These are phyloP conservation scores for Spheniscus mendiculus DNA, from an alignment of 2,113 vertebrate genomes.

Conservation along the genomic window DNA sequence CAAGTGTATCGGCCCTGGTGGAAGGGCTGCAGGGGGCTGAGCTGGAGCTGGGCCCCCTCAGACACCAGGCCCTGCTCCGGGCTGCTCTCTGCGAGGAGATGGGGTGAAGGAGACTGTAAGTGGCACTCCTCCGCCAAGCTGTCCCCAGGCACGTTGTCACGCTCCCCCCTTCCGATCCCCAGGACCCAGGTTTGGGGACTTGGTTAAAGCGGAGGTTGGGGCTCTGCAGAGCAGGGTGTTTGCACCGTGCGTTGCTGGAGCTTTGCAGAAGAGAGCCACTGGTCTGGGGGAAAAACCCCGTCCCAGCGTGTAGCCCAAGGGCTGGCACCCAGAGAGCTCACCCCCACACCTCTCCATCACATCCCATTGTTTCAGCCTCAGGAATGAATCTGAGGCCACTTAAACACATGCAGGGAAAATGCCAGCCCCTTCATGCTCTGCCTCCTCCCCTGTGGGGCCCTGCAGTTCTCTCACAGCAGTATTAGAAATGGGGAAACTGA, in stretches of 20 bases:
- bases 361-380: neutral
- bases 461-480: neutral
- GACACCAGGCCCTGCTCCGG: conserved; percentile 75
- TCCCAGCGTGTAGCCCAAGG: neutral
- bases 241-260: neutral
- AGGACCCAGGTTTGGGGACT: accelerated
- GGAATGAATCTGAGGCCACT: neutral
- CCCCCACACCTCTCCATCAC: neutral
- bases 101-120: neutral
- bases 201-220: neutral
- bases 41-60: conserved; percentile 79
- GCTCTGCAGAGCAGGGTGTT: neutral
- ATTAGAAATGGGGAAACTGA: neutral
- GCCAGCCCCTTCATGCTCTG: accelerated
- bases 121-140: neutral
- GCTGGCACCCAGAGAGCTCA: neutral
- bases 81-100: conserved; percentile 43
- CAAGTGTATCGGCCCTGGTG: conserved; percentile 88
- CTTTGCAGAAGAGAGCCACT: neutral
- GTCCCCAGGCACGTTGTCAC: accelerated
- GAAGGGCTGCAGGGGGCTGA: conserved; percentile 82
- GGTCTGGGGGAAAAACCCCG: neutral
- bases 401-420: accelerated
- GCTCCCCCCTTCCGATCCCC: neutral
- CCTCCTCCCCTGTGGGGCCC: neutral